Evolutionary conservation across 2,888 invertebrate species (phyloP), one percentile per base, ranked within the genome.

Genomic region (Drosophila prostipennis): DNA sequence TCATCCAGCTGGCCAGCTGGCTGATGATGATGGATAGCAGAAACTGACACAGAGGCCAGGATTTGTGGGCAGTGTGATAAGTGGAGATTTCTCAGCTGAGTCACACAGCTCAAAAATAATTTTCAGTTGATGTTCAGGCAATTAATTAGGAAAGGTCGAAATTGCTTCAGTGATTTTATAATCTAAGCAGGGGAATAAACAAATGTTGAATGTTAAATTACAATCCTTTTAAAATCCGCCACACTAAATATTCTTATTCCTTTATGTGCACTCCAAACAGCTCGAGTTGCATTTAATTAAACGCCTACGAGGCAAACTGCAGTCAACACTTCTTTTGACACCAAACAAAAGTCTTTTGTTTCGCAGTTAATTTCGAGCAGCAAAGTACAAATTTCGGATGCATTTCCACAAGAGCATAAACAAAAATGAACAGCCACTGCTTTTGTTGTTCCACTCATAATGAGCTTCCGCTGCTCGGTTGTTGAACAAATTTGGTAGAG

Each of bases 401-500:
- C 68, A 67, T 58, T 69, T 64, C 53, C 46, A 58, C 46, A 26
- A 34, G 29, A 16, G 40, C 42, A 49, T 19, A n/a, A 39, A 11
- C 34, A n/a, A 55, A 67, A 64, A 23, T 43, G 40, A 56, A 34
- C 56, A 23, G 32, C 43, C 49, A 48, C 70, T 16, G 59, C 53
- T 34, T 54, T 67, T 67, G 67, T 58, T 54, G 26, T 72, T 13
- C 48, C 48, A 42, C 32, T 56, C 42, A 72, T 63, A 72, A 72
- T 72, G 59, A 69, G 69, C 69, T 69, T 59, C 70, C 72, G 51
- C 36, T 19, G 40, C 52, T 53, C 37, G 59, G 69, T 69, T 69
- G 85, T 69, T 84, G 46, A 75, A 72, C 85, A 80, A 80, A 80
- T 79, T 81, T 71, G 63, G 55, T 39, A 64, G 72, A 75, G 75